Evolutionary conservation across 2,888 invertebrate genomes (phyloP), one percentile per base, ranked within the genome.

Genomic region (Monochamus alternatus): DNA sequence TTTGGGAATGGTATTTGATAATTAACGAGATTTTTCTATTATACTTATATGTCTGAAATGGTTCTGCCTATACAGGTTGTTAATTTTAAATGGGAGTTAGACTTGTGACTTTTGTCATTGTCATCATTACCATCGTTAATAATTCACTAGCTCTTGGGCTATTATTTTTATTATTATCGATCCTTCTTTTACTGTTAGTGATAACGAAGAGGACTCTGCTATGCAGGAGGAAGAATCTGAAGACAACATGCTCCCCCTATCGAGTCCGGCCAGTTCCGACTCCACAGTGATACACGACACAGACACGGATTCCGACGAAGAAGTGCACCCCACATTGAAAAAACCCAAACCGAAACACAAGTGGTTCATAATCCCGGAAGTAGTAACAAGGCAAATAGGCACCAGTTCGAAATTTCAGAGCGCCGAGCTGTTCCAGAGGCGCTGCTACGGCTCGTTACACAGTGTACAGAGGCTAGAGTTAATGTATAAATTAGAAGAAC

Each of bases 401-500:
- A 60, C 89, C 83, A 90, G 91, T 87, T 88, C 90, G 82, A 85
- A 84, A 74, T 78, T 81, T 66, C 82, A 85, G 70, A 79, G 81
- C 76, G 82, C 85, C 47, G 82, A 83, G 70, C 77, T 85, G 31
- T 86, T 86, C 74, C 84, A 84, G 75, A 91, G 92, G 79, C 91
- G 92, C 65, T 95, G 95, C 88, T 96, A 96, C 84, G 95, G 95
- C 2, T 96, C 97, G 1, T 90, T 97, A 32, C 94, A 95, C 85
- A 92, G 93, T 80, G 95, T 97, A 9, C 95, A 96, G 88, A 93
- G 96, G 73, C 91, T 98, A 86, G 93, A 96, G 86, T 91, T 96
- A 64, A 92, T 95, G 88, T 93, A 94, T 83, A 92, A 93, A 84
- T 90, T 98, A 83, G 92, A 94, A 77, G 93, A 93, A 80, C 98